Conservation (phyloP, 2,113 vertebrate species). For the Tetrao urogallus region DNA sequence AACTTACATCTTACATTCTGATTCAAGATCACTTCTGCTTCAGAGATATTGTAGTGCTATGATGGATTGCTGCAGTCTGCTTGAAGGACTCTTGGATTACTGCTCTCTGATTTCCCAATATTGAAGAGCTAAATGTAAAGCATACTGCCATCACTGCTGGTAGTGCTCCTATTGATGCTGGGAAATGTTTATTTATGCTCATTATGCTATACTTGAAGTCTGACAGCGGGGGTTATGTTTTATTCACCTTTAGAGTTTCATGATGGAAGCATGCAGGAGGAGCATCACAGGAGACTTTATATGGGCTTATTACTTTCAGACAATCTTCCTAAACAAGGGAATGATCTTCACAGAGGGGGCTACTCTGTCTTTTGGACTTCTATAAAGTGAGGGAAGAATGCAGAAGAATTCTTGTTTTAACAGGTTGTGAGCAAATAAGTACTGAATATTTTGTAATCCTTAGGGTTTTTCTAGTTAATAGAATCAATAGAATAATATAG, state of each 20-base stretch:
- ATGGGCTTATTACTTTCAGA: background rate
- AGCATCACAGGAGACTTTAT: background rate
- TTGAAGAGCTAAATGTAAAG: background rate
- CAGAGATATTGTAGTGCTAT: background rate
- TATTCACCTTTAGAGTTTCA: background rate
- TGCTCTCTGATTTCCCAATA: background rate
- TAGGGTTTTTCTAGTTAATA: conserved; percentile 36
- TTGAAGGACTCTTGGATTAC: background rate
- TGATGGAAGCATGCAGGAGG: background rate
- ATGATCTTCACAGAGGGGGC: background rate
- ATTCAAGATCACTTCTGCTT: background rate
- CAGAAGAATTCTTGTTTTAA: background rate
- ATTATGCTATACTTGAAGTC: background rate
- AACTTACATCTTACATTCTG: background rate
- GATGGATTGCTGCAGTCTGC: background rate
- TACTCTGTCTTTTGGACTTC: background rate
- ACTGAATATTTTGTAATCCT: conserved; percentile 6
- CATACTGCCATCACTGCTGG: background rate
- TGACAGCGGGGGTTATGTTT: background rate
- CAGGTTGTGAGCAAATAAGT: background rate
- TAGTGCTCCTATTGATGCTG: background rate
- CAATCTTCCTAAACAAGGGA: background rate
- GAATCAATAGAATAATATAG: conserved; percentile 27
- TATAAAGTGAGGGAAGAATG: background rate
- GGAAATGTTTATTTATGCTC: background rate